Percentiles rank a stretch among this genome's conserved stretches.
These are phyloP conservation scores for Tyrannus savana DNA, from an alignment of 2,113 vertebrate genomes.

Conservation along the genomic window DNA sequence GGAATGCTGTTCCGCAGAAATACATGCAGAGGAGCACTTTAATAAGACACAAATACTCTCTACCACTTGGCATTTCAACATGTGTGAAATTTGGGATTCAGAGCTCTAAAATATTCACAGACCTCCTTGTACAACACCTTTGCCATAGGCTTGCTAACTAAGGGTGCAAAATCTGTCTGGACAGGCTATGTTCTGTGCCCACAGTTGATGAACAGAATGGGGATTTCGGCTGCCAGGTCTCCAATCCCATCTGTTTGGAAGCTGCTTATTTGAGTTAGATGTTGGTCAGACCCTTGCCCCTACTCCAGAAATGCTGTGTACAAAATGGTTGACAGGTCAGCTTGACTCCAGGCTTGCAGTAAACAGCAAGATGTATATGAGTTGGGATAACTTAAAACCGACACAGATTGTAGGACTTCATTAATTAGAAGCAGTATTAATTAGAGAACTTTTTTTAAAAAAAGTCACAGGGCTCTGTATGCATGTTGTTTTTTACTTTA, in stretches of 20 bases:
- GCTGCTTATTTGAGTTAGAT: constrained; percentile 8
- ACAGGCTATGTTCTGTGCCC: neutral
- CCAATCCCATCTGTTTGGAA: constrained; percentile 13
- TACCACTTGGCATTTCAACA: neutral
- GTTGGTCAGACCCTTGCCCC: neutral
- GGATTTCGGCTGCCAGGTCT: neutral
- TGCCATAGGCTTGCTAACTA: neutral
- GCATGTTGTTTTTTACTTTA: neutral
- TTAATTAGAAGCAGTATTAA: constrained; percentile 37
- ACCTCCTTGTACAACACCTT: neutral
- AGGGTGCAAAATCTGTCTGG: constrained; percentile 1
- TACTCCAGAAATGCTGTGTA: neutral
- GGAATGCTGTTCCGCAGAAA: neutral
- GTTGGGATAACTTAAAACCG: neutral
- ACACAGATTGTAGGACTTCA: neutral
- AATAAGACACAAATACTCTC: neutral
- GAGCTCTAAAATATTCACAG: neutral
- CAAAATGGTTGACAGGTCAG: neutral
- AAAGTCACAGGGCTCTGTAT: neutral
- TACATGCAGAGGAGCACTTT: neutral
- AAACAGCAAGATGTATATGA: neutral
- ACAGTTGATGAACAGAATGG: neutral
- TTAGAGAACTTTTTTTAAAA: neutral
- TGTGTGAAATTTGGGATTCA: neutral
- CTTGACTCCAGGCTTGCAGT: neutral